phyloP scores from a whole-genome alignment of 2,888 invertebrate genomes.

The Cremastinae sp. region DNA sequence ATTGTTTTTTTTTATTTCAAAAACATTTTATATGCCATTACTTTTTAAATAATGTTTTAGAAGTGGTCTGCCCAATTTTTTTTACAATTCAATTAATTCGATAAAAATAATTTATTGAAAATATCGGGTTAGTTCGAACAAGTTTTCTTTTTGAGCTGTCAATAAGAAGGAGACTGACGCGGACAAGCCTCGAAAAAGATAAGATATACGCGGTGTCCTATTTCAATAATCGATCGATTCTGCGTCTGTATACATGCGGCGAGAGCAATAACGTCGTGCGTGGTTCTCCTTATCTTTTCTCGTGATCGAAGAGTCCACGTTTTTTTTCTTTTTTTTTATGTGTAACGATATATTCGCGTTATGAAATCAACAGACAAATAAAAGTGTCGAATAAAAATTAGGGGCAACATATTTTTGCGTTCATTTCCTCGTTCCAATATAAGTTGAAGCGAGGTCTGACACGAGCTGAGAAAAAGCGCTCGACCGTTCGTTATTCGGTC shows the following conservation, averaged over 20 bases:
- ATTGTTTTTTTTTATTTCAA: background rate
- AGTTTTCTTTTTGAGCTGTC: background rate
- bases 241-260: too few species aligned
- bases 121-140: too few species aligned
- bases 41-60: too few species aligned
- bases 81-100: too few species aligned
- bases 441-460: constrained; percentile 10
- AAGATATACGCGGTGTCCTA: constrained; percentile 53
- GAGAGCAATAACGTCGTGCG: too few species aligned
- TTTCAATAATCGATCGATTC: constrained; percentile 46
- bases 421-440: constrained; percentile 33
- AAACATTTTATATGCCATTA: too few species aligned
- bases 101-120: too few species aligned
- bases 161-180: constrained; percentile 14
- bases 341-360: too few species aligned
- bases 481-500: constrained; percentile 49
- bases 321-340: constrained; percentile 13
- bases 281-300: constrained; percentile 9
- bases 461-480: constrained; percentile 54
- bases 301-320: too few species aligned
- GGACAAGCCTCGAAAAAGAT: constrained; percentile 38
- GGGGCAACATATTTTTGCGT: constrained; percentile 8
- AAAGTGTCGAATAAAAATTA: too few species aligned
- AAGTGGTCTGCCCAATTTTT: too few species aligned
- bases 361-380: too few species aligned